Conservation (phyloP, 1,140 invertebrate species). For the Diplogasteroides magnus region DNA sequence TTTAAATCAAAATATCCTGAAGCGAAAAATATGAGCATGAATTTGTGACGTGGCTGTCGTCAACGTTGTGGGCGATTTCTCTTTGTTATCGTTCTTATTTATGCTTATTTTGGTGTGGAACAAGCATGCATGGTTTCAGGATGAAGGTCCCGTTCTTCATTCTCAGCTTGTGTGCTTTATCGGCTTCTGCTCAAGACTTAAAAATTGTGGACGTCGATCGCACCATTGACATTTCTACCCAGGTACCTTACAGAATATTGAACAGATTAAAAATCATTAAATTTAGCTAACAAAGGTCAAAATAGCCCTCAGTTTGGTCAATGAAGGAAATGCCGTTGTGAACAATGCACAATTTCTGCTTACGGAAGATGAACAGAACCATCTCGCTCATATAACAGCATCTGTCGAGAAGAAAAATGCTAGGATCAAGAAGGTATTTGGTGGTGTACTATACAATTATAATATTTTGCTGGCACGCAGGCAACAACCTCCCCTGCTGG, state of each 20-base stretch:
- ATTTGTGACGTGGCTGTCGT: neutral
- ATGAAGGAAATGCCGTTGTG: slow-evolving; percentile 35
- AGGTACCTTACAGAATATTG: slow-evolving; percentile 18
- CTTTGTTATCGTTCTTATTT: too few relatives aligned
- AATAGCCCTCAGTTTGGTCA: slow-evolving; percentile 23
- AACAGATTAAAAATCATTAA: slow-evolving; percentile 29
- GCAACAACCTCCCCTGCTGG: too few relatives aligned
- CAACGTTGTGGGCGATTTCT: too few relatives aligned
- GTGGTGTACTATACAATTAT: too few relatives aligned
- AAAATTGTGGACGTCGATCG: slow-evolving; percentile 35
- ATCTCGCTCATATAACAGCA: slow-evolving; percentile 41
- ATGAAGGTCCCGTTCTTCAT: slow-evolving; percentile 10
- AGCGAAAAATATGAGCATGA: neutral
- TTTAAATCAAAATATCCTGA: too few relatives aligned
- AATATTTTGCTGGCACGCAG: too few relatives aligned
- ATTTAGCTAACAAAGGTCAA: slow-evolving; percentile 20
- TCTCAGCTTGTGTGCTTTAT: slow-evolving; percentile 11
- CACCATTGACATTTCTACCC: slow-evolving; percentile 43
- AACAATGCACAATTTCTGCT: slow-evolving; percentile 37
- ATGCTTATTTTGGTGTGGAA: neutral
- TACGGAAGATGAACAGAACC: slow-evolving; percentile 26
- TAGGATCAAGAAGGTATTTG: too few relatives aligned
- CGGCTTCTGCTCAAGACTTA: slow-evolving; percentile 11
- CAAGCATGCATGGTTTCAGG: slow-evolving; percentile 1
- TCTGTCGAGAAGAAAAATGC: slow-evolving; percentile 27